These are phyloP conservation scores for Eulemur rubriventer DNA, from an alignment of 2,797 vertebrate species.

Conservation along the genomic window DNA sequence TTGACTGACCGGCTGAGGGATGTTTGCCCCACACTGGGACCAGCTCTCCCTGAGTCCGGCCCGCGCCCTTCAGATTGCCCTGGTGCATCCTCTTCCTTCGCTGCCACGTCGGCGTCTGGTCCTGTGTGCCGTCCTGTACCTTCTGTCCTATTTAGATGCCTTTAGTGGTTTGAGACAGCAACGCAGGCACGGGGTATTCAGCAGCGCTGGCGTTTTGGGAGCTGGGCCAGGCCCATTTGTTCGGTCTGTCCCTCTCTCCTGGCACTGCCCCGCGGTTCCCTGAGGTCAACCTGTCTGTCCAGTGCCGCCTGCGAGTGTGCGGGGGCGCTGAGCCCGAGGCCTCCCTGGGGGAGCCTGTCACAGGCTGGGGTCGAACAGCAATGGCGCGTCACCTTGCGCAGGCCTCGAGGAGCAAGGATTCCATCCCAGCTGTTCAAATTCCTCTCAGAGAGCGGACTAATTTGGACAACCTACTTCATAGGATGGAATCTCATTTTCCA, in stretches of 20 bases:
- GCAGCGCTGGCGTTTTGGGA: too few relatives aligned
- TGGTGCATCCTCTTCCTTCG: fast-evolving
- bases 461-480: not conserved
- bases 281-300: not conserved
- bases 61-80: fast-evolving
- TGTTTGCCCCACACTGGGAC: fast-evolving
- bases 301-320: too few relatives aligned
- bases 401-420: not conserved
- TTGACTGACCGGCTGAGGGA: fast-evolving
- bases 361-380: too few relatives aligned
- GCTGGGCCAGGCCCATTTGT: too few relatives aligned
- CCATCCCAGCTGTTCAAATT: not conserved
- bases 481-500: not conserved
- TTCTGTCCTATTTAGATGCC: fast-evolving
- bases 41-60: not conserved
- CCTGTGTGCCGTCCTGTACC: fast-evolving
- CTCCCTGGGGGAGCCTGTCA: too few relatives aligned
- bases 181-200: fast-evolving
- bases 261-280: too few relatives aligned
- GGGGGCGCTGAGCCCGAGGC: not conserved
- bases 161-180: fast-evolving
- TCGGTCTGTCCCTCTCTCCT: not conserved
- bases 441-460: not conserved
- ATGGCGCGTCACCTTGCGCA: fast-evolving
- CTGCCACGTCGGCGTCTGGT: fast-evolving